A percentile compares a stretch with the other conserved stretches of the same genome.
Conservation (phyloP, 1,140 invertebrate species). For the Drosophila quadrilineata region DNA sequence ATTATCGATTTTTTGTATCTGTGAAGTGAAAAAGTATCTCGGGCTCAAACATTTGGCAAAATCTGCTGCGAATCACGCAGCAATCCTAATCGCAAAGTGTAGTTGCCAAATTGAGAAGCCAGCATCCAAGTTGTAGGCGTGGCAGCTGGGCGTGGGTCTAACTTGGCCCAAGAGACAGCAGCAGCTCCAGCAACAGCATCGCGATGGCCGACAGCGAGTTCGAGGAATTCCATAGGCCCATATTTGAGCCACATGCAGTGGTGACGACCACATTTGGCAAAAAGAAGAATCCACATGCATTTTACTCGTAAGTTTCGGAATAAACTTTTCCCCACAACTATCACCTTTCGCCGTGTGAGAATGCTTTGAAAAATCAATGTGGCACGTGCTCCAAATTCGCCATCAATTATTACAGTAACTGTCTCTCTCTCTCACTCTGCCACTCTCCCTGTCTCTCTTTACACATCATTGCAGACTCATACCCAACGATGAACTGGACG, state of each 20-base stretch:
- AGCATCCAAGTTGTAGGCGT: too few relatives aligned
- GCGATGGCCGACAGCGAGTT: constrained; percentile 96
- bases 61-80: not conserved
- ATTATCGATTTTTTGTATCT: constrained; percentile 74
- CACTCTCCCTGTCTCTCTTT: not conserved
- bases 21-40: constrained; percentile 62
- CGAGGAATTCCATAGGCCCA: constrained; percentile 92
- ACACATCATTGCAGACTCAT: constrained; percentile 53
- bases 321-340: not conserved
- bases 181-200: too few relatives aligned
- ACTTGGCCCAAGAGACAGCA: not conserved
- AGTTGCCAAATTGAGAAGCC: too few relatives aligned
- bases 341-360: too few relatives aligned
- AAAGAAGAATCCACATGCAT: constrained; percentile 83
- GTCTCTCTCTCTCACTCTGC: not conserved
- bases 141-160: constrained; percentile 54
- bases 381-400: not conserved
- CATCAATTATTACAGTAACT: not conserved
- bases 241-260: constrained; percentile 86
- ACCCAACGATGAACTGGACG: constrained; percentile 83
- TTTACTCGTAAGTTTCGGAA: constrained; percentile 85
- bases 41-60: not conserved
- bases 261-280: constrained; percentile 88
- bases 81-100: not conserved
- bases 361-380: constrained; percentile 25